These are phyloP conservation scores for Drosophila paramelanica DNA, from an alignment of 2,888 invertebrate species.

Conservation along the genomic window DNA sequence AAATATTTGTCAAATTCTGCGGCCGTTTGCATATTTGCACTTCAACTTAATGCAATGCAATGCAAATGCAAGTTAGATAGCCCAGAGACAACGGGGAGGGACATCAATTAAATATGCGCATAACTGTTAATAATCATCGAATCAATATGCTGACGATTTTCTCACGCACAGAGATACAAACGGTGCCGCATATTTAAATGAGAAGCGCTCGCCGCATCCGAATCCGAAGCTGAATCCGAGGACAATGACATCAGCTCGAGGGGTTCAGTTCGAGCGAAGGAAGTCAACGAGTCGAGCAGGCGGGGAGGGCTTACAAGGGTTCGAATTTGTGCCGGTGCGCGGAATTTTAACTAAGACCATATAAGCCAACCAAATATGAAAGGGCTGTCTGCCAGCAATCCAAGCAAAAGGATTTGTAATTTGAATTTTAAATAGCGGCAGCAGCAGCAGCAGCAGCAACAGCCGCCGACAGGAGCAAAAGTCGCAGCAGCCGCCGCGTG, in stretches of 20 bases:
- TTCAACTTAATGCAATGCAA: constrained; percentile 59
- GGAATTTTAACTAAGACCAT: constrained; percentile 45
- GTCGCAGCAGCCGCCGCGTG: constrained; percentile 20
- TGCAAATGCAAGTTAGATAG: constrained; percentile 38
- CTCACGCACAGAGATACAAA: constrained; percentile 61
- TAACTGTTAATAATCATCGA: constrained; percentile 77
- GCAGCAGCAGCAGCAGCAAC: constrained; percentile 15
- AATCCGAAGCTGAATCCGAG: constrained; percentile 4
- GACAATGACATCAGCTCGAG: constrained; percentile 56
- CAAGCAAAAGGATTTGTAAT: constrained; percentile 73
- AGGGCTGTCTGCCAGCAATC: constrained; percentile 29
- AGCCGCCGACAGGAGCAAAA: constrained; percentile 23
- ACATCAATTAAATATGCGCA: constrained; percentile 76
- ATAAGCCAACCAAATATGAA: constrained; percentile 13
- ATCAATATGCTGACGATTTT: constrained; percentile 80
- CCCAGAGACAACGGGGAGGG: constrained; percentile 7
- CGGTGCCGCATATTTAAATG: constrained; percentile 56
- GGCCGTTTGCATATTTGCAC: constrained; percentile 65
- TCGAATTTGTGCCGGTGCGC: constrained; percentile 45
- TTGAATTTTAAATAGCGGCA: constrained; percentile 77
- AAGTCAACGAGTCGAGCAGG: constrained; percentile 64
- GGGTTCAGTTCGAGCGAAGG: constrained; percentile 70
- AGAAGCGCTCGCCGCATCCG: constrained; percentile 42
- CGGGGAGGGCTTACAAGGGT: constrained; percentile 31
- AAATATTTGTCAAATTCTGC: constrained; percentile 68